These are phyloP conservation scores for Scrobipalpa atriplicella DNA, from an alignment of 2,888 invertebrate genomes.

Conservation along the genomic window DNA sequence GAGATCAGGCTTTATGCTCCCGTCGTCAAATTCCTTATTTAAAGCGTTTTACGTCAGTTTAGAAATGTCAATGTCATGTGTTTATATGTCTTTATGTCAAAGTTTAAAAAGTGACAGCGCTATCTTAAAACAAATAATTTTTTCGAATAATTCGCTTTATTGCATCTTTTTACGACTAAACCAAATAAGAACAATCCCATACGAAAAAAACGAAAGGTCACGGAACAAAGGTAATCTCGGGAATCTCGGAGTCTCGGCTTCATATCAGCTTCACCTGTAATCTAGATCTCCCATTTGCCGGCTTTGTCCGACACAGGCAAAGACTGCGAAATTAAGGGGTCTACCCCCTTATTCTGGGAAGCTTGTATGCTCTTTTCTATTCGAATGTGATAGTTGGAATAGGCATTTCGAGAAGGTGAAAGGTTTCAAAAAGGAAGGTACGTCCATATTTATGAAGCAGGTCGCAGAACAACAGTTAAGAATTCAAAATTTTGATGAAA, in stretches of 20 bases:
- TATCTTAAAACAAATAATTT: too few species aligned
- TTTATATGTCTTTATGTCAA: too few species aligned
- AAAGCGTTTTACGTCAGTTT: too few species aligned
- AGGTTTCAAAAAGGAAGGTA: too few species aligned
- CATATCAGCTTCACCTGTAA: constrained; percentile 36
- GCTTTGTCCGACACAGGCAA: constrained; percentile 37
- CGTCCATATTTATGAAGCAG: too few species aligned
- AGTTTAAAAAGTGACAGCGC: too few species aligned
- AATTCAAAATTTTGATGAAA: too few species aligned
- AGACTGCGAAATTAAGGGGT: constrained; percentile 42
- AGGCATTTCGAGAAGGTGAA: neutral
- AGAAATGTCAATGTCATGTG: too few species aligned
- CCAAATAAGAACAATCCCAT: neutral
- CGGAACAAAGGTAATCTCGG: constrained; percentile 12
- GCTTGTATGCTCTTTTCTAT: constrained; percentile 1
- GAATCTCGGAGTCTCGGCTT: constrained; percentile 9
- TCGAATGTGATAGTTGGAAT: neutral
- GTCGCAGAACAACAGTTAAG: too few species aligned
- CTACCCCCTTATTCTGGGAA: constrained; percentile 23
- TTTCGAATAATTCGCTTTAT: too few species aligned
- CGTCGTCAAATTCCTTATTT: too few species aligned
- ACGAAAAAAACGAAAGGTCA: constrained; percentile 4
- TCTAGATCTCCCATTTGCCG: constrained; percentile 40
- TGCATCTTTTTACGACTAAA: neutral
- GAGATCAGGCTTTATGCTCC: too few species aligned